Percentiles rank a stretch among this genome's conserved stretches.
phyloP scores from a whole-genome alignment of 2,797 vertebrate species.

The Hipposideros larvatus region DNA sequence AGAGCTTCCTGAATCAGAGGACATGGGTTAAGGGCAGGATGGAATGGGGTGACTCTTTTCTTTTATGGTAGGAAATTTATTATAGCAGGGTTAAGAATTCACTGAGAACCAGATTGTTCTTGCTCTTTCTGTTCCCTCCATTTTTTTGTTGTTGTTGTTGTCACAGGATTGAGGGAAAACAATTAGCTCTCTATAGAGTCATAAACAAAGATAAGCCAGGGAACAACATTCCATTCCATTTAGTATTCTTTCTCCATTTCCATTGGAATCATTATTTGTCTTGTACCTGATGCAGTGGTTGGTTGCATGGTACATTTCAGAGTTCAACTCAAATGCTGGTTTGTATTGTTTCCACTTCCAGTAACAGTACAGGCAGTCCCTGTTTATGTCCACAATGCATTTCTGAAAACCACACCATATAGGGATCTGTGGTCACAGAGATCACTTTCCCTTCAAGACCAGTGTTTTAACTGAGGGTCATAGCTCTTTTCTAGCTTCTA shows the following conservation, averaged over 20 bases:
- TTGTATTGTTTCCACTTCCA: not conserved
- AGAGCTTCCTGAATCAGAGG: not conserved
- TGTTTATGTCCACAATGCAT: not conserved
- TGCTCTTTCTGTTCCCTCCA: not conserved
- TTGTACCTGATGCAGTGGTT: not conserved
- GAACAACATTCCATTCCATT: not conserved
- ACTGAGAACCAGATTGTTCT: not conserved
- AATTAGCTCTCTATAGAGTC: not conserved
- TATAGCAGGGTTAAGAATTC: not conserved
- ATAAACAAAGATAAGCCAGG: slow-evolving; percentile 35
- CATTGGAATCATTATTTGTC: not conserved
- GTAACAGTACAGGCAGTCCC: not conserved
- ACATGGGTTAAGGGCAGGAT: not conserved
- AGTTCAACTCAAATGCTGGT: not conserved
- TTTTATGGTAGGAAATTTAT: not conserved
- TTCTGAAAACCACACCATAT: not conserved
- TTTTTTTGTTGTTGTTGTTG: not conserved
- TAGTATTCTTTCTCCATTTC: not conserved
- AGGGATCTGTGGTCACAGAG: not conserved
- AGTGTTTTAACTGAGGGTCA: not conserved
- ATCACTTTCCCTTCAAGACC: not conserved
- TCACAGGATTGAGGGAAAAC: slow-evolving; percentile 29
- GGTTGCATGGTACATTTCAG: not conserved
- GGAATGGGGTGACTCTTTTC: not conserved
- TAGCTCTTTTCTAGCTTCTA: not conserved